Evolutionary conservation across 2,797 vertebrate genomes (phyloP).

Genomic region (Remorina albescens): DNA sequence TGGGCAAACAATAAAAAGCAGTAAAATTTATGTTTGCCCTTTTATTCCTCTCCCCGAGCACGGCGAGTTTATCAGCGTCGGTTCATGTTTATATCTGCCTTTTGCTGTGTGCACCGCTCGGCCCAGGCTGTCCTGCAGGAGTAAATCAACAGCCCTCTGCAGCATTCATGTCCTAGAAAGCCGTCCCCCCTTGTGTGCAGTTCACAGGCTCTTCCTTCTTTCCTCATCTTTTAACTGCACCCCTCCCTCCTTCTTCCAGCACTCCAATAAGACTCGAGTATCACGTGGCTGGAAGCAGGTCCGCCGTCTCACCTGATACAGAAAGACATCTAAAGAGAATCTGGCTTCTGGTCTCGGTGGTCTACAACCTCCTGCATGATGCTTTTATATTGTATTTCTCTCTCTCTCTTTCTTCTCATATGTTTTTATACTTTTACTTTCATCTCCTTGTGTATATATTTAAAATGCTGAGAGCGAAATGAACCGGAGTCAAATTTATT

Average conservation of each 20-base stretch:
- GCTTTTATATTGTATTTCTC: too few relatives aligned
- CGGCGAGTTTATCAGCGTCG: constrained; percentile 27
- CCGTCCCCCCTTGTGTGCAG: constrained; percentile 37
- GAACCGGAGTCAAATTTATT: too few relatives aligned
- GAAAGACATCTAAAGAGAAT: too few relatives aligned
- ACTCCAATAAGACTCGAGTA: constrained; percentile 19
- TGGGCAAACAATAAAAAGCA: constrained; percentile 17
- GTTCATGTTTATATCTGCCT: constrained; percentile 15
- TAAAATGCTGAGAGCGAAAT: too few relatives aligned
- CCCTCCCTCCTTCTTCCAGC: constrained; percentile 1
- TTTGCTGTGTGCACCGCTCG: constrained; percentile 19
- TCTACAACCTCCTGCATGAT: background rate
- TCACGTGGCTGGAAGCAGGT: background rate
- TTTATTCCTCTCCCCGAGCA: constrained; percentile 10
- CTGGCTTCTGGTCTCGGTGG: too few relatives aligned
- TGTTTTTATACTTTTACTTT: too few relatives aligned
- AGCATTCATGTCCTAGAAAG: constrained; percentile 53
- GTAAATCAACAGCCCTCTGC: constrained; percentile 51
- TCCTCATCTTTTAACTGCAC: constrained; percentile 24
- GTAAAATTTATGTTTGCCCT: background rate
- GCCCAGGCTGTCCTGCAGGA: constrained; percentile 35
- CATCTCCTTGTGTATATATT: too few relatives aligned
- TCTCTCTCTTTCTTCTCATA: too few relatives aligned
- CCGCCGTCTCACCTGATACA: background rate
- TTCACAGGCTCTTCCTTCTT: constrained; percentile 40